These are phyloP conservation scores for Gymnocheta viridis DNA, from an alignment of 2,888 invertebrate genomes.

Conservation along the genomic window DNA sequence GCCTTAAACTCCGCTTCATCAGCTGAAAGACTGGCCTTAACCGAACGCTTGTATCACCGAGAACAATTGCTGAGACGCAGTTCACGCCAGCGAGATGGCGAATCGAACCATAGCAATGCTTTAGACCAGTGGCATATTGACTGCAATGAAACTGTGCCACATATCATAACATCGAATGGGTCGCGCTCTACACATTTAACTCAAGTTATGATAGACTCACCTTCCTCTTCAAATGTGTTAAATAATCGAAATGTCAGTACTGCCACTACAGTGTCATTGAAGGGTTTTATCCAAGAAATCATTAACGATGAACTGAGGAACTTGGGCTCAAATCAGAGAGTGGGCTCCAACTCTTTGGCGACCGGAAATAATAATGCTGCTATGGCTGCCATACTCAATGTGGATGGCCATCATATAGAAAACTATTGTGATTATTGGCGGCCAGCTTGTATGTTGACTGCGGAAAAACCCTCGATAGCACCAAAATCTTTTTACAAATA, in stretches of 20 bases:
- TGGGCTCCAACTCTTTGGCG: conserved; percentile 50
- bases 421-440: conserved; percentile 81
- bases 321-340: conserved; percentile 64
- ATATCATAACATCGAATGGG: conserved; percentile 42
- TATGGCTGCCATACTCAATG: conserved; percentile 76
- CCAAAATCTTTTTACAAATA: conserved; percentile 82
- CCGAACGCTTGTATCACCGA: conserved; percentile 76
- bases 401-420: conserved; percentile 77
- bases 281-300: conserved; percentile 77
- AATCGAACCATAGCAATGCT: conserved; percentile 69
- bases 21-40: conserved; percentile 76
- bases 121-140: conserved; percentile 62
- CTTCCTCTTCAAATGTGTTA: conserved; percentile 72
- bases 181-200: conserved; percentile 47
- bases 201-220: conserved; percentile 71
- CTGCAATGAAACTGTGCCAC: conserved; percentile 55
- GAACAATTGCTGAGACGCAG: conserved; percentile 76
- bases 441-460: conserved; percentile 78
- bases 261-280: conserved; percentile 76
- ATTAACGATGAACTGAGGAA: conserved; percentile 75
- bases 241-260: conserved; percentile 70
- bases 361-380: conserved; percentile 62
- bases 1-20: conserved; percentile 74
- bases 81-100: conserved; percentile 75
- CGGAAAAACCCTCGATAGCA: conserved; percentile 78